Evolutionary conservation across 2,113 vertebrate species (phyloP).

Genomic region (Talpa occidentalis): DNA sequence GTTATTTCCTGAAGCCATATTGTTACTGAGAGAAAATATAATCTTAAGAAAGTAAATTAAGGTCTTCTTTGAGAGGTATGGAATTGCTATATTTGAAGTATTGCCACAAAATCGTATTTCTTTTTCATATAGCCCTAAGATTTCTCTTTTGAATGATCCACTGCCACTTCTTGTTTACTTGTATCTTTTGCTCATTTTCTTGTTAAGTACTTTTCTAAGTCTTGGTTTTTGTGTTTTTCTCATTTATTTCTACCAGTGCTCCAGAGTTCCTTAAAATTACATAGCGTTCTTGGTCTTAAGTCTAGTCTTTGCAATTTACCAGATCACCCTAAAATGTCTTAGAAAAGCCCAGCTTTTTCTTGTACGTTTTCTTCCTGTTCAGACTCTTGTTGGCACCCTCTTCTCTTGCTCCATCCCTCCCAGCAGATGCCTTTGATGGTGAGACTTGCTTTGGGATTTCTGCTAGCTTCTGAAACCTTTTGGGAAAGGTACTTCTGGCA

Average conservation of each 20-base stretch:
- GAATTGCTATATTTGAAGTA: background rate
- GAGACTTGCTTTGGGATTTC: background rate
- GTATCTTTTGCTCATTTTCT: background rate
- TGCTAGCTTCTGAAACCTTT: background rate
- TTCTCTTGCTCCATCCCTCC: background rate
- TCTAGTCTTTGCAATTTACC: background rate
- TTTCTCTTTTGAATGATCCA: background rate
- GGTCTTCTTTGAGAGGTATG: background rate
- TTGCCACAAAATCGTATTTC: background rate
- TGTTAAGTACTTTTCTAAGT: background rate
- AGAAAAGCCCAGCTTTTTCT: background rate
- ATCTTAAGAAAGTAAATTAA: background rate
- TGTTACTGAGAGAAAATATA: background rate
- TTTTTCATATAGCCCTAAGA: background rate
- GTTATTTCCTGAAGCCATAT: background rate
- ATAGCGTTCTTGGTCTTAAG: background rate
- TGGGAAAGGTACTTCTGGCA: background rate
- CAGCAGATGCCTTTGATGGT: conserved; percentile 8
- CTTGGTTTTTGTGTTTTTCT: background rate
- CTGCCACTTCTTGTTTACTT: background rate
- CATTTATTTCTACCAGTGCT: conserved; percentile 24
- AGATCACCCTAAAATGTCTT: background rate
- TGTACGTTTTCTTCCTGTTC: background rate
- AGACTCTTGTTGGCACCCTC: background rate
- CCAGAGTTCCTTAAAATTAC: background rate